Evolutionary conservation across 2,113 vertebrate genomes (phyloP).

Genomic region (Triplophysa siluroides): DNA sequence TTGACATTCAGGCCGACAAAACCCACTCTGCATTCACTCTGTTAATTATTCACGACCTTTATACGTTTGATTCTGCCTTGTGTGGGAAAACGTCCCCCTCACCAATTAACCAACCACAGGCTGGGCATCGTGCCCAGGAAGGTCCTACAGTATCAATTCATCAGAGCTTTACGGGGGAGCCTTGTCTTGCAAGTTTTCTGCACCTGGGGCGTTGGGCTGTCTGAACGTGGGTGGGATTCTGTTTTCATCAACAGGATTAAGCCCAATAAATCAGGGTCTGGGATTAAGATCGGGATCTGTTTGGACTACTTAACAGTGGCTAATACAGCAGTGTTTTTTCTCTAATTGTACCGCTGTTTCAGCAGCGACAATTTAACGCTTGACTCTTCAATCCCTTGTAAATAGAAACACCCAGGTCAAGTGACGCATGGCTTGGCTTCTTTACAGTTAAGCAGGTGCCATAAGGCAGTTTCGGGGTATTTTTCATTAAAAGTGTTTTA

Average conservation of each 20-base stretch:
- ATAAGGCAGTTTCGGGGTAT: background rate
- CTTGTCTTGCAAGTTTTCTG: conserved; percentile 63
- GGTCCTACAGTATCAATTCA: conserved; percentile 60
- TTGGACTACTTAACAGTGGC: conserved; percentile 65
- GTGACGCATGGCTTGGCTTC: conserved; percentile 38
- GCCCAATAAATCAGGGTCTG: conserved; percentile 62
- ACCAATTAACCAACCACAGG: conserved; percentile 68
- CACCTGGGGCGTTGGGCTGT: conserved; percentile 71
- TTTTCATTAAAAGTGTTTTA: background rate
- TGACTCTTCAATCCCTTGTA: conserved; percentile 67
- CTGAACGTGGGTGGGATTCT: conserved; percentile 73
- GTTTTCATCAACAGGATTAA: conserved; percentile 78
- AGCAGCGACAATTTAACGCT: conserved; percentile 57
- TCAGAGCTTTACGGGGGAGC: conserved; percentile 55
- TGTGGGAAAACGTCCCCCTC: conserved; percentile 69
- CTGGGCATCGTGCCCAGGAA: conserved; percentile 67
- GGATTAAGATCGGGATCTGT: conserved; percentile 73
- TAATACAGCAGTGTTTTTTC: conserved; percentile 68
- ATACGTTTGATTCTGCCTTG: conserved; percentile 66
- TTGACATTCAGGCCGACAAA: conserved; percentile 46
- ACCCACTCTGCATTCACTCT: conserved; percentile 57
- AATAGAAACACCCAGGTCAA: conserved; percentile 60
- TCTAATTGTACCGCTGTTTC: conserved; percentile 67
- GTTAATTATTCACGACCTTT: conserved; percentile 57
- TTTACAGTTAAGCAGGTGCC: background rate